A percentile compares a stretch with the other conserved stretches of the same genome.
Conservation (phyloP, 2,113 vertebrate species). For the Scomber japonicus region DNA sequence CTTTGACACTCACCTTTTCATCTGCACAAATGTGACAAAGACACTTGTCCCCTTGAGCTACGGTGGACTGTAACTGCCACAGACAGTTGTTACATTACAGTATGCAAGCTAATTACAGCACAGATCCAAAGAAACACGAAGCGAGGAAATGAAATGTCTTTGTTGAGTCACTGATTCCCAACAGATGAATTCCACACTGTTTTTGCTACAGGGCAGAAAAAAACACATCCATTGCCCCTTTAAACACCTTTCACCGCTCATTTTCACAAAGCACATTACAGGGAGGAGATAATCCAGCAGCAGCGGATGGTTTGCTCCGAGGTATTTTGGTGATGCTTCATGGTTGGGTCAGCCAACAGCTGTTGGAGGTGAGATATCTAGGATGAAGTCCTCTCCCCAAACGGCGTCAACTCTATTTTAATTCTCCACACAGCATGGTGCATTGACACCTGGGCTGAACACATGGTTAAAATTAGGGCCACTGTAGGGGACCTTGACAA, state of each 20-base stretch:
- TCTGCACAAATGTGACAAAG: slow-evolving; percentile 12
- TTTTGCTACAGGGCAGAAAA: slow-evolving; percentile 38
- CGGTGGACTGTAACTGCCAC: slow-evolving; percentile 48
- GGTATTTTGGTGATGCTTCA: slow-evolving; percentile 48
- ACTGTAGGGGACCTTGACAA: slow-evolving; percentile 76
- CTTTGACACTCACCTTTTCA: slow-evolving; percentile 27
- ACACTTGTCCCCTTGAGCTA: slow-evolving; percentile 18
- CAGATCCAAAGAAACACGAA: slow-evolving; percentile 14
- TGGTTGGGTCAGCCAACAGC: slow-evolving; percentile 67
- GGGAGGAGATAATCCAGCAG: slow-evolving; percentile 45
- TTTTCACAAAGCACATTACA: slow-evolving; percentile 34
- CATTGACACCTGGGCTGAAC: slow-evolving; percentile 72
- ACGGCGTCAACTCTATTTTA: slow-evolving; percentile 72
- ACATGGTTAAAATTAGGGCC: slow-evolving; percentile 72
- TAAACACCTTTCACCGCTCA: slow-evolving; percentile 41
- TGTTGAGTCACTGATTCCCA: slow-evolving; percentile 33
- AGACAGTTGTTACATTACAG: neutral
- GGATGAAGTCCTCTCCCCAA: slow-evolving; percentile 76
- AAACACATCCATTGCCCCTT: slow-evolving; percentile 24
- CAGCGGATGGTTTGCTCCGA: slow-evolving; percentile 33
- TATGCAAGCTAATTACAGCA: slow-evolving; percentile 44
- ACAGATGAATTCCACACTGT: slow-evolving; percentile 10
- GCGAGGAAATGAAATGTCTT: slow-evolving; percentile 5
- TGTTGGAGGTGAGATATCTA: slow-evolving; percentile 75
- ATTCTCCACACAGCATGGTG: slow-evolving; percentile 71